Evolutionary conservation across 2,888 invertebrate species (phyloP).

Genomic region (Protophormia terraenovae): DNA sequence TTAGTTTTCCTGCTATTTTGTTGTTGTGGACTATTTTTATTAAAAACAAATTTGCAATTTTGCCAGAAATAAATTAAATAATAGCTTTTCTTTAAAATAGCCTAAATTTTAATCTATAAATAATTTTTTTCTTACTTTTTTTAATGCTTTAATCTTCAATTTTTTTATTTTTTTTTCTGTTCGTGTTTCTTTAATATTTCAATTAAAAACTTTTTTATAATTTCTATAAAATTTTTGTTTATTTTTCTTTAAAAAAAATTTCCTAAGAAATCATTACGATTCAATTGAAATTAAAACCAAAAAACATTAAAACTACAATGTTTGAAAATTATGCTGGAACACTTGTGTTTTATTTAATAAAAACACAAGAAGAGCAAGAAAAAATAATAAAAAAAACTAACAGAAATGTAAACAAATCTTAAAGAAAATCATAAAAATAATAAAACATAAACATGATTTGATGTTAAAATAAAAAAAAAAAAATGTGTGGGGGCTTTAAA

Average conservation of each 20-base stretch:
- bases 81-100: too few species aligned
- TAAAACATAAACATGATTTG: conserved; percentile 18
- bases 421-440: background rate
- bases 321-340: conserved; percentile 48
- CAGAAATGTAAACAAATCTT: conserved; percentile 34
- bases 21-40: too few species aligned
- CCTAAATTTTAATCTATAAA: too few species aligned
- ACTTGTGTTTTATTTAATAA: conserved; percentile 55
- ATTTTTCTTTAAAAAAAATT: conserved; percentile 12
- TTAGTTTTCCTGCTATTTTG: too few species aligned
- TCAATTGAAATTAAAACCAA: conserved; percentile 37
- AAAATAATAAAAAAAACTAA: conserved; percentile 26
- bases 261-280: conserved; percentile 28
- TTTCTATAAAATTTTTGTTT: conserved; percentile 1
- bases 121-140: too few species aligned
- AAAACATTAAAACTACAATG: conserved; percentile 49
- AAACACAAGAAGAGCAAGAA: conserved; percentile 4
- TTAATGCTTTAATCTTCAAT: too few species aligned
- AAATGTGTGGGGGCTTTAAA: conserved; percentile 3
- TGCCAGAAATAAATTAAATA: too few species aligned
- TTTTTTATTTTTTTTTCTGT: too few species aligned
- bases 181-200: background rate
- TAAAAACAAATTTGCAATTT: too few species aligned
- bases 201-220: background rate
- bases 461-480: background rate